Base-by-base conservation (phyloP, 1,140 invertebrate genomes). In the Magallana angulata region DNA sequence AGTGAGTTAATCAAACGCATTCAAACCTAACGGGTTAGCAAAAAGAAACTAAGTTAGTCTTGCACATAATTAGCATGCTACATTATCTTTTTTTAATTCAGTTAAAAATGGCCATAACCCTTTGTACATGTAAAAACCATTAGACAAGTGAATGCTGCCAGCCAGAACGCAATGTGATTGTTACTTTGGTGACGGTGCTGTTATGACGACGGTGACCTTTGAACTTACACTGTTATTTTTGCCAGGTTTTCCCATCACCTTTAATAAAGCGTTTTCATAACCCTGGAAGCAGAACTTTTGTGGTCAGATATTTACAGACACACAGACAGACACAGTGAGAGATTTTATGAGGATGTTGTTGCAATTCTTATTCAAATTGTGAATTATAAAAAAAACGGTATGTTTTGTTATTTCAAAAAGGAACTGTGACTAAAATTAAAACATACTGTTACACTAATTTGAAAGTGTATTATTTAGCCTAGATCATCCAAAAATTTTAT, bases 271-370 rank as follows among this genome's bases (percentile, higher is more conserved):
- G 90, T 92, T 94, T 92, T 95, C 93, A 92, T 94, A 99, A 89
- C 99, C 99, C 98, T 99, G 96, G 57, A 96, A 96, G 94, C 88
- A 87, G 60, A 84, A 84, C 24, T 18, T 48, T 16, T 48, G 57
- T 24, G 7, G 18, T 62, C 9, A 30, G 36, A 76, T 30, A 30
- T 30, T 24, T 76, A 12, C 68, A 76, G 24, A 76, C 68, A 76
- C 36, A 48, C 68, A 68, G 64, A 64, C n/a, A 18, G 80, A 57
- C 81, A 48, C 36, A 48, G 36, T 4, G 36, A 48, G 36, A 48
- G 36, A 48, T 48, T 48, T 48, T 48, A 48, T 48, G 36, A 48
- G 36, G 36, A 48, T 48, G 36, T 48, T 48, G 36, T 48, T 48
- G 36, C 36, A 48, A 48, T 48, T 48, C 36, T 48, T 48, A 2